These are phyloP conservation scores for Psittacula derbiana DNA, from an alignment of 2,797 vertebrate genomes.

Conservation along the genomic window DNA sequence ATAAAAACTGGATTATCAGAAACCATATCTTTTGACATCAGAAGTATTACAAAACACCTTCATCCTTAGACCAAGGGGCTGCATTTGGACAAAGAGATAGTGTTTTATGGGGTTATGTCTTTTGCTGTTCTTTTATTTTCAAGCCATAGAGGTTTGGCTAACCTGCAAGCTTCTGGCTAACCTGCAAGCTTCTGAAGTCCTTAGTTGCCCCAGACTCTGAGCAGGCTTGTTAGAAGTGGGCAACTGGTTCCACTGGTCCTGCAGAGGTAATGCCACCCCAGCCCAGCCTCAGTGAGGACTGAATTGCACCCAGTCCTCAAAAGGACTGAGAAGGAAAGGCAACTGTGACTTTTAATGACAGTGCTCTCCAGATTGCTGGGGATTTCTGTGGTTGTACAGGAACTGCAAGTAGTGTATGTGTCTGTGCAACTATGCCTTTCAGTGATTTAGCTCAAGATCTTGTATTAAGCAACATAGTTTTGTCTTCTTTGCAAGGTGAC, in stretches of 20 bases:
- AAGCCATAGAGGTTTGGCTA: neutral
- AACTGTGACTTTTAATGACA: neutral
- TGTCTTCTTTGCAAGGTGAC: neutral
- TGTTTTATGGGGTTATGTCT: neutral
- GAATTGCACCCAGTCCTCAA: neutral
- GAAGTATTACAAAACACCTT: neutral
- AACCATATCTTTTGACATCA: neutral
- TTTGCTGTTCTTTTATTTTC: neutral
- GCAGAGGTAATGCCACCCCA: neutral
- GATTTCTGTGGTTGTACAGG: neutral
- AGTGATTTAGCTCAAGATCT: neutral
- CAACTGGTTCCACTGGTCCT: neutral
- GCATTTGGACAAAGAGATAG: neutral
- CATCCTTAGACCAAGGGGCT: neutral
- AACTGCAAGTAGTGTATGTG: neutral
- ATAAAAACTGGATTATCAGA: neutral
- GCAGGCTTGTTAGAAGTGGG: neutral
- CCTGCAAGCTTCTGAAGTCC: neutral
- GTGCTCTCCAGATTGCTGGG: neutral
- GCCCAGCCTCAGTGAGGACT: neutral
- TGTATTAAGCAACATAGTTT: neutral
- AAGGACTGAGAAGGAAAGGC: neutral
- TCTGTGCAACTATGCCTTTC: neutral
- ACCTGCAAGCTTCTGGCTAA: neutral
- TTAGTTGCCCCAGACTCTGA: neutral